phyloP scores from a whole-genome alignment of 2,888 invertebrate genomes.

The Eueremaeus valkanovi region DNA sequence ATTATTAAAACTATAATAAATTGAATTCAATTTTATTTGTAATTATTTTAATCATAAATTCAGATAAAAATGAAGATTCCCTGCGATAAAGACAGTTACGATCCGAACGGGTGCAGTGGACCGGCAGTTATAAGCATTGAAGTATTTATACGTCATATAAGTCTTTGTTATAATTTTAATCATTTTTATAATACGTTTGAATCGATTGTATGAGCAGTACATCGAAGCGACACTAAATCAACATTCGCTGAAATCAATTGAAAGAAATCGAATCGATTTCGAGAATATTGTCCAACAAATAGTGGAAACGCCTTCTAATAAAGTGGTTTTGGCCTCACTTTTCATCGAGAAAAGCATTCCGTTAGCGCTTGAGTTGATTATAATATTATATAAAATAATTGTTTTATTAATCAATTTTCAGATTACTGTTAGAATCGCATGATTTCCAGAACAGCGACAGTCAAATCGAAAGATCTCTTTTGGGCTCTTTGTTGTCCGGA shows the following conservation, averaged over 20 bases:
- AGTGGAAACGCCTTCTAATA: constrained; percentile 38
- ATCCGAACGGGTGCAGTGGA: constrained; percentile 40
- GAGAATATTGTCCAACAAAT: constrained; percentile 23
- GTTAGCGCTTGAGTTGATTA: constrained; percentile 2
- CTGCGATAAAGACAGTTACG: constrained; percentile 41
- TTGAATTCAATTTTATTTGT: not conserved
- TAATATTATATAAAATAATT: not conserved
- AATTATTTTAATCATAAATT: not conserved
- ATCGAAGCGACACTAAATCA: constrained; percentile 39
- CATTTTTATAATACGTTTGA: not conserved
- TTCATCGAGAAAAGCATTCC: constrained; percentile 38
- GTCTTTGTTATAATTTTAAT: too few species aligned
- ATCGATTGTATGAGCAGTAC: constrained; percentile 25
- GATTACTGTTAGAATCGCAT: not conserved
- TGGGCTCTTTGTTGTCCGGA: constrained; percentile 4
- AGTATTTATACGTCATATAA: too few species aligned
- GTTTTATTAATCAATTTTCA: not conserved
- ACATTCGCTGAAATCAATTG: constrained; percentile 32
- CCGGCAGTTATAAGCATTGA: constrained; percentile 37
- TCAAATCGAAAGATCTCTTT: constrained; percentile 18
- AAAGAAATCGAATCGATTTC: constrained; percentile 38
- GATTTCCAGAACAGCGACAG: constrained; percentile 1
- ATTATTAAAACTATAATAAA: not conserved
- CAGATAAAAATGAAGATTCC: constrained; percentile 31
- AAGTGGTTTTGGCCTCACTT: constrained; percentile 36